Percentiles rank a stretch among this genome's conserved stretches.
Conservation (phyloP, 2,888 invertebrate species). For the Dexiosoma caninum region DNA sequence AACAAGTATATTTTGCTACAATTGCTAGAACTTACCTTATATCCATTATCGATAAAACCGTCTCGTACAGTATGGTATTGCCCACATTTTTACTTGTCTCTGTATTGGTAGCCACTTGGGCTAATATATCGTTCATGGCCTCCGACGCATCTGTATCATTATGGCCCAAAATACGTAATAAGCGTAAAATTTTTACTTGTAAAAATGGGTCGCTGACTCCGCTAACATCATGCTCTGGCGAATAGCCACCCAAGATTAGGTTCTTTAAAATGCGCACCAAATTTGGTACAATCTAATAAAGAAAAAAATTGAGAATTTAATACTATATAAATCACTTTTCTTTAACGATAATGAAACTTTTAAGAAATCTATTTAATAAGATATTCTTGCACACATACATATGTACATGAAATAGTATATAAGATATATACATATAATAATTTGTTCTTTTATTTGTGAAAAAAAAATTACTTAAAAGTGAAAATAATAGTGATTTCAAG, state of each 20-base stretch:
- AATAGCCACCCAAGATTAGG: conserved; percentile 98
- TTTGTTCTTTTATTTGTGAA: not conserved
- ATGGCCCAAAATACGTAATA: conserved; percentile 95
- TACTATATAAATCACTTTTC: not conserved
- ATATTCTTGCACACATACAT: too few species aligned
- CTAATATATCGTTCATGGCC: conserved; percentile 99
- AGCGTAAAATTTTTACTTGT: conserved; percentile 97
- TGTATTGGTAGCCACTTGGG: conserved; percentile 99
- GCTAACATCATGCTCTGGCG: conserved; percentile 99
- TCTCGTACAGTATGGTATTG: conserved; percentile 99
- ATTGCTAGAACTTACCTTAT: conserved; percentile 79
- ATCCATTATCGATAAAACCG: conserved; percentile 99
- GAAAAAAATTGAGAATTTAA: not conserved
- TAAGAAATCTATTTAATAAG: not conserved
- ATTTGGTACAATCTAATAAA: conserved; percentile 94
- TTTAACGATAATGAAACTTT: not conserved
- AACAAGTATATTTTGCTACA: too few species aligned
- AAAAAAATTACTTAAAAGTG: too few species aligned
- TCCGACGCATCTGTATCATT: conserved; percentile 98
- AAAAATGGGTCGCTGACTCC: conserved; percentile 99
- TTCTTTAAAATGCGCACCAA: conserved; percentile 98
- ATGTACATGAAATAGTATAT: not conserved
- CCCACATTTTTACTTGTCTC: conserved; percentile 99
- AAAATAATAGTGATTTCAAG: too few species aligned
- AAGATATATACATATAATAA: not conserved